These are phyloP conservation scores for Hirudinaria manillensis DNA, from an alignment of 2,888 invertebrate genomes.

Conservation along the genomic window DNA sequence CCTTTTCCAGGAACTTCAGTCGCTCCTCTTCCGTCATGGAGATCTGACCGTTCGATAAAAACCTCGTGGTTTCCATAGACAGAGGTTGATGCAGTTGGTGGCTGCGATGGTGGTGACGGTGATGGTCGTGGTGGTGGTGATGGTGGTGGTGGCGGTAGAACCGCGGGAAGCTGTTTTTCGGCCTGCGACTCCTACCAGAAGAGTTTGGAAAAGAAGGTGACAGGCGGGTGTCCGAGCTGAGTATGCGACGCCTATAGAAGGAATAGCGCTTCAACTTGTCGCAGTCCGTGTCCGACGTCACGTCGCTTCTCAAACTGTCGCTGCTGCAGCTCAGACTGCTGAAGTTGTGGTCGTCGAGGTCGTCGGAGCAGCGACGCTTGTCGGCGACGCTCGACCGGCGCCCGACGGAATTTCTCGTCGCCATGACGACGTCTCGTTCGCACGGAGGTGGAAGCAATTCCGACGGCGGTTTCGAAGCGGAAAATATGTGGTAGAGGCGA, in stretches of 20 bases:
- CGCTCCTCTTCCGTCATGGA: too few relatives aligned
- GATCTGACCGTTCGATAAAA: too few relatives aligned
- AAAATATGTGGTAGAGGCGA: background rate
- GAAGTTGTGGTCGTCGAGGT: conserved; percentile 5
- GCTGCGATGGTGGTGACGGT: background rate
- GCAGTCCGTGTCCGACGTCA: conserved; percentile 7
- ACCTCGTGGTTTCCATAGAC: too few relatives aligned
- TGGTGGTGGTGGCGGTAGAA: conserved; percentile 9
- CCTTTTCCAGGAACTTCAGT: too few relatives aligned
- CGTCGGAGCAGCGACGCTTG: background rate
- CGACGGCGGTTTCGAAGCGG: background rate
- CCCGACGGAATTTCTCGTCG: too few relatives aligned
- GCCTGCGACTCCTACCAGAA: background rate
- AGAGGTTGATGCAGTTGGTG: background rate
- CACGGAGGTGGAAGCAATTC: background rate
- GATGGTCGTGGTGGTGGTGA: background rate
- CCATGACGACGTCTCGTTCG: too few relatives aligned
- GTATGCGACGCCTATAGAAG: conserved; percentile 26
- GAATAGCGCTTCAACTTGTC: conserved; percentile 20
- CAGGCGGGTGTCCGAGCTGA: conserved; percentile 19
- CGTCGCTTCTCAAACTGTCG: conserved; percentile 16
- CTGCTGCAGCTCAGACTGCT: conserved; percentile 11
- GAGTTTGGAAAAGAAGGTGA: conserved; percentile 18
- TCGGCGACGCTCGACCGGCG: background rate
- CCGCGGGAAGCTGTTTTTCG: conserved; percentile 12